Evolutionary conservation across 2,113 vertebrate genomes (phyloP).

Genomic region (rat (Rattus norvegicus)): GRCr8 NC_086028.1:49025501-49026000

Average conservation of each 20-base stretch:
- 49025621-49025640: not conserved
- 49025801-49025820: not conserved
- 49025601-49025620: slow-evolving; percentile 36
- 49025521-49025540: slow-evolving; percentile 44
- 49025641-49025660: not conserved
- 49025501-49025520: slow-evolving; percentile 60
- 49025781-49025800: not conserved
- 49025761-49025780: not conserved
- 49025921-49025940: not conserved
- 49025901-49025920: not conserved
- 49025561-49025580: slow-evolving; percentile 28
- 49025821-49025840: not conserved
- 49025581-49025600: slow-evolving; percentile 21
- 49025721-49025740: not conserved
- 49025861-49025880: not conserved
- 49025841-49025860: not conserved
- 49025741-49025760: not conserved
- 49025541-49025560: not conserved
- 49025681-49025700: not conserved
- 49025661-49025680: not conserved
- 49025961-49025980: not conserved
- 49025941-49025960: not conserved
- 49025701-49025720: not conserved
- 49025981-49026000: not conserved
- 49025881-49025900: not conserved